Percentiles rank a stretch among this genome's conserved stretches.
phyloP scores from a whole-genome alignment of 2,888 invertebrate species.

The Coremacera marginata region DNA sequence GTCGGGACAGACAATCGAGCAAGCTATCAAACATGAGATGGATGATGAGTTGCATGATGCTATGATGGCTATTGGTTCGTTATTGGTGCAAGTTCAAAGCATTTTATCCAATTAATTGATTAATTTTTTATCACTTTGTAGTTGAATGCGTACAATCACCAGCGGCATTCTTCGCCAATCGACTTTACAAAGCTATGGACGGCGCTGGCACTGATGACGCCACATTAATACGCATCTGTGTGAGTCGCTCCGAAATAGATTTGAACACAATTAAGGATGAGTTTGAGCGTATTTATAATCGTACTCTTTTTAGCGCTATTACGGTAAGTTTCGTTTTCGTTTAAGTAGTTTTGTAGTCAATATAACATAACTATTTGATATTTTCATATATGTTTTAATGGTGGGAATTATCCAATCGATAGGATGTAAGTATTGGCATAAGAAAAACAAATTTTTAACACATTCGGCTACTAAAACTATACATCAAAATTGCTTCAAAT shows the following conservation, averaged over 20 bases:
- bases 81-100: background rate
- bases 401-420: conserved; percentile 33
- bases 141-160: conserved; percentile 79
- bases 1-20: conserved; percentile 80
- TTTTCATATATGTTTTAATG: conserved; percentile 34
- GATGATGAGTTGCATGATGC: conserved; percentile 78
- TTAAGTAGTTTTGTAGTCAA: background rate
- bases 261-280: conserved; percentile 78
- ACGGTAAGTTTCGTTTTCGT: conserved; percentile 69
- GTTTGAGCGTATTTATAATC: conserved; percentile 79
- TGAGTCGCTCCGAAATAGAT: conserved; percentile 79
- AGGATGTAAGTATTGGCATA: conserved; percentile 39
- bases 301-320: conserved; percentile 76
- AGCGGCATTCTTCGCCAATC: conserved; percentile 78
- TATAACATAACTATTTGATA: conserved; percentile 26
- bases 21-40: conserved; percentile 78
- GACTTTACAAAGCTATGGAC: conserved; percentile 76
- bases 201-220: conserved; percentile 81
- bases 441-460: background rate
- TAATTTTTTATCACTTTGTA: conserved; percentile 58
- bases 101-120: background rate
- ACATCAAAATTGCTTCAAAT: background rate
- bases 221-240: conserved; percentile 78
- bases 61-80: conserved; percentile 77
- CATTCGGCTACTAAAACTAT: background rate